A percentile compares a stretch with the other conserved stretches of the same genome.
Evolutionary conservation across 1,140 invertebrate genomes (phyloP).

Genomic region (Araneus ventricosus): DNA sequence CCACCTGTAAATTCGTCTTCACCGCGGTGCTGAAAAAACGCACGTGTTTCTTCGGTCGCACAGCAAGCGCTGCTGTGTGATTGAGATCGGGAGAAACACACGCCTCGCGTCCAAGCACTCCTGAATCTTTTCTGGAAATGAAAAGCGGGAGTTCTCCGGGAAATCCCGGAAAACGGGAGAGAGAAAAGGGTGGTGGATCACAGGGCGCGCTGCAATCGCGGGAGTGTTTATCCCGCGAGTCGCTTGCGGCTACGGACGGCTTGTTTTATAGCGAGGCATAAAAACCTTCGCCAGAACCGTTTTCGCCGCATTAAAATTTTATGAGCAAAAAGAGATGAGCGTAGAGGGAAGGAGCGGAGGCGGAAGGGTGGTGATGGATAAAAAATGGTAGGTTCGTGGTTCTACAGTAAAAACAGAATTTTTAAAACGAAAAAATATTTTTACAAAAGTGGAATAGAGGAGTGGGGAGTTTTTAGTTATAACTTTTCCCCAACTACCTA

Average conservation of each 20-base stretch:
- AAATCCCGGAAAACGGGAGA: constrained; percentile 38
- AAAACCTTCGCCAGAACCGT: constrained; percentile 68
- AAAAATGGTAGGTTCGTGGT: constrained; percentile 28
- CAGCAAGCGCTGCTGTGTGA: neutral
- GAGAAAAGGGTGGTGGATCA: no score
- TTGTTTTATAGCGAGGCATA: constrained; percentile 71
- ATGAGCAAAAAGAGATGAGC: constrained; percentile 15
- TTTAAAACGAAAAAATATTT: neutral
- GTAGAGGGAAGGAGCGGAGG: neutral
- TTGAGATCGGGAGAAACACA: neutral
- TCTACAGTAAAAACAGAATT: neutral
- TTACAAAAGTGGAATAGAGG: neutral
- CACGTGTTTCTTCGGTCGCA: constrained; percentile 9
- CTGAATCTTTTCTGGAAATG: constrained; percentile 17
- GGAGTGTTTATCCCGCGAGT: constrained; percentile 60
- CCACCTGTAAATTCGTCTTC: constrained; percentile 8
- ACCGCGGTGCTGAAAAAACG: neutral
- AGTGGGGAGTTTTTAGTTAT: neutral
- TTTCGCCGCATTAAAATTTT: constrained; percentile 73
- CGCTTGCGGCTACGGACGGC: constrained; percentile 68
- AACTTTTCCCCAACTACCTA: neutral
- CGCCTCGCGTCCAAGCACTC: constrained; percentile 5
- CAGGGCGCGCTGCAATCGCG: constrained; percentile 53
- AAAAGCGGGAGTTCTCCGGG: constrained; percentile 12
- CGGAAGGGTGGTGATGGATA: constrained; percentile 21